Conservation (phyloP, 2,797 vertebrate genomes). For the Pseudopleuronectes americanus region DNA sequence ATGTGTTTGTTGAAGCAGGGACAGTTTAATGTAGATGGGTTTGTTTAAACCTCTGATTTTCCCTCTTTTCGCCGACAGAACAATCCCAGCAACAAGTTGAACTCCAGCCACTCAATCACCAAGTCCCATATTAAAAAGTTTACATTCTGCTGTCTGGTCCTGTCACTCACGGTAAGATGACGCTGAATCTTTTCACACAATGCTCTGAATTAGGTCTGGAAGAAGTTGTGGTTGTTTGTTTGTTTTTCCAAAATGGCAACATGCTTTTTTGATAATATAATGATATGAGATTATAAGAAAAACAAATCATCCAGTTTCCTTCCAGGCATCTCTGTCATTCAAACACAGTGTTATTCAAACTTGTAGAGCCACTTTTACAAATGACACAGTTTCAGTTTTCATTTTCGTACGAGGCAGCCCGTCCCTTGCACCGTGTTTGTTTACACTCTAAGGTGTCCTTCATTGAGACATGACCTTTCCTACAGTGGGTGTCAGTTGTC, state of each 20-base stretch:
- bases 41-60: constrained; percentile 10
- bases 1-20: neutral
- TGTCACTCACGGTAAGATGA: constrained; percentile 94
- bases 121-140: constrained; percentile 96
- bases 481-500: constrained; percentile 12
- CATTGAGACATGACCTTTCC: constrained; percentile 5
- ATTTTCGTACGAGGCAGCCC: neutral
- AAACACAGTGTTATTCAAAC: neutral
- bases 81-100: constrained; percentile 94
- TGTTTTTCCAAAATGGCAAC: too few species aligned
- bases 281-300: too few species aligned
- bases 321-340: neutral
- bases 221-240: neutral
- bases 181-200: neutral
- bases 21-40: neutral
- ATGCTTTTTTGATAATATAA: too few species aligned
- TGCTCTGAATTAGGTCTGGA: neutral
- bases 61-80: constrained; percentile 82
- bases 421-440: neutral
- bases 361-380: neutral
- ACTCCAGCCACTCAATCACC: constrained; percentile 84
- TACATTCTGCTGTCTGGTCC: constrained; percentile 92
- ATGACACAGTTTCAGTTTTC: constrained; percentile 4
- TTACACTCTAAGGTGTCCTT: constrained; percentile 25
- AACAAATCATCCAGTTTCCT: too few species aligned